These are phyloP conservation scores for Phalanger gymnotis DNA, from an alignment of 2,797 vertebrate genomes.

Conservation along the genomic window DNA sequence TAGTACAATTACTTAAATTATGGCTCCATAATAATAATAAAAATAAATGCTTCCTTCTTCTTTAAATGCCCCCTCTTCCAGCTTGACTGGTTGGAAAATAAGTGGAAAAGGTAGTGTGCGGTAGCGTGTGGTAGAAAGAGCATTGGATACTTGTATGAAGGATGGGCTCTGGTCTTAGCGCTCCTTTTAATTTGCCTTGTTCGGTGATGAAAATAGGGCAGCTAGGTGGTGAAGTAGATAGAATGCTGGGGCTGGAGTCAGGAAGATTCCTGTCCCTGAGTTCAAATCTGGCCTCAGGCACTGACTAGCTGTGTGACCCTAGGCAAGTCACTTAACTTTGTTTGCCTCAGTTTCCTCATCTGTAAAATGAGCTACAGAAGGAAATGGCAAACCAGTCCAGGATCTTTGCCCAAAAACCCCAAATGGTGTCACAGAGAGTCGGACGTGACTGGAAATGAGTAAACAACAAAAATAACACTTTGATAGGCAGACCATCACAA, in stretches of 20 bases:
- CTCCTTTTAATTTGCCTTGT: background rate
- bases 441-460: background rate
- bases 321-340: background rate
- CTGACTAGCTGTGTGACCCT: background rate
- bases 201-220: background rate
- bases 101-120: conserved; percentile 45
- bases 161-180: background rate
- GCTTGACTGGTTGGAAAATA: conserved; percentile 58
- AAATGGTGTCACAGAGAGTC: background rate
- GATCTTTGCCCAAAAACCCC: background rate
- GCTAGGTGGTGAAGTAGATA: background rate
- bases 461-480: background rate
- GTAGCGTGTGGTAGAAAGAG: background rate
- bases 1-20: background rate
- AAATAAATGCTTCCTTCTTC: conserved; percentile 54
- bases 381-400: background rate
- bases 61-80: conserved; percentile 33
- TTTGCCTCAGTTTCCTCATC: background rate
- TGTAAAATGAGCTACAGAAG: background rate
- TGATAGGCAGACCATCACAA: background rate
- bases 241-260: background rate
- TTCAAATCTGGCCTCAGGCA: background rate
- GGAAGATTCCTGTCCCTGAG: background rate
- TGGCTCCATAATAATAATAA: background rate
- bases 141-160: background rate